Conservation (phyloP, 1,140 invertebrate genomes). For the Linepithema humile region DNA sequence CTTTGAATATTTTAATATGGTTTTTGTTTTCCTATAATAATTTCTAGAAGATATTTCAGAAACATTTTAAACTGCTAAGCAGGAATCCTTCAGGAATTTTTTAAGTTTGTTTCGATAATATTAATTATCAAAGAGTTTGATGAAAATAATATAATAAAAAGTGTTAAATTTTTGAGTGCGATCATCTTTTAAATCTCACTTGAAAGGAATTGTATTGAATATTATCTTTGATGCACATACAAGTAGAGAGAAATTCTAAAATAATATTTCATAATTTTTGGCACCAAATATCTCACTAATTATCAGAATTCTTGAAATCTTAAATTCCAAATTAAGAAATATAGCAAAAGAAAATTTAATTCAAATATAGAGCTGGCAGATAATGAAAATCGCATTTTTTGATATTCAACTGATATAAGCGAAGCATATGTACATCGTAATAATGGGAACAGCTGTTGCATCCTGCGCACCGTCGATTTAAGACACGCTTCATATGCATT, state of each 20-base stretch:
- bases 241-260: background rate
- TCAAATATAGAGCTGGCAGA: background rate
- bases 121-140: background rate
- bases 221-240: background rate
- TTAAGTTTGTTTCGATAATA: slow-evolving; percentile 7
- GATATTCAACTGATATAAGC: background rate
- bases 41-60: background rate
- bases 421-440: slow-evolving; percentile 16
- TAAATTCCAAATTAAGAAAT: background rate
- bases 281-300: background rate
- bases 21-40: background rate
- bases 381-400: slow-evolving; percentile 4
- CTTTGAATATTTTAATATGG: background rate
- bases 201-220: background rate
- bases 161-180: background rate
- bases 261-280: background rate
- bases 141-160: background rate
- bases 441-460: slow-evolving; percentile 55
- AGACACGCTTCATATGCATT: slow-evolving; percentile 47
- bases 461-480: slow-evolving; percentile 22
- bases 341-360: background rate
- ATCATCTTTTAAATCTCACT: background rate
- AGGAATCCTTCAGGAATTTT: background rate
- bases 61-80: background rate
- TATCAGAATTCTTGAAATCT: background rate